A percentile compares a stretch with the other conserved stretches of the same genome.
Conservation (phyloP, 2,888 invertebrate genomes). For the Mythimna vitellina region DNA sequence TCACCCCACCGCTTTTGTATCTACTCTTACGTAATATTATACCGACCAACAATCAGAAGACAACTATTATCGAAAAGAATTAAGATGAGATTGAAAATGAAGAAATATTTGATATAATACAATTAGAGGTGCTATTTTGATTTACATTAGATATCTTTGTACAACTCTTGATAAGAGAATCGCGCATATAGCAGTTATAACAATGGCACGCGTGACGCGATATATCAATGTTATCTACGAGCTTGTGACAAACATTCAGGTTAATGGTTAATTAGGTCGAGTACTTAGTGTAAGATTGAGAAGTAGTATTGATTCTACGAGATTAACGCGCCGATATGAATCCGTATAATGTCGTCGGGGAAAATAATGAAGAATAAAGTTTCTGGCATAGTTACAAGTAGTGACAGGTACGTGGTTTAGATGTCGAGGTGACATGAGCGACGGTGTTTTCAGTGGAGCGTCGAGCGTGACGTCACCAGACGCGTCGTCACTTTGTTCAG, state of each 20-base stretch:
- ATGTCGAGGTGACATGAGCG: slow-evolving; percentile 69
- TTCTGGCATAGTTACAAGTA: slow-evolving; percentile 64
- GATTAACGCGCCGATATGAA: slow-evolving; percentile 50
- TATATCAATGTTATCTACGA: slow-evolving; percentile 80
- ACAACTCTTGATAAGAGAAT: slow-evolving; percentile 71
- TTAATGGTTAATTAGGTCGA: slow-evolving; percentile 85
- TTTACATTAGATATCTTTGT: slow-evolving; percentile 58
- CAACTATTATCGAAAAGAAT: slow-evolving; percentile 16
- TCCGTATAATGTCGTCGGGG: slow-evolving; percentile 46
- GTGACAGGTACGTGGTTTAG: slow-evolving; percentile 67
- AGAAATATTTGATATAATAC: slow-evolving; percentile 25
- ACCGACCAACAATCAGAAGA: slow-evolving; percentile 8
- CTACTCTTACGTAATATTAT: slow-evolving; percentile 26
- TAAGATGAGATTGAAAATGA: slow-evolving; percentile 16
- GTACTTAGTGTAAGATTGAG: slow-evolving; percentile 72
- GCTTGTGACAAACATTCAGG: slow-evolving; percentile 78
- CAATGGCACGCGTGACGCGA: slow-evolving; percentile 72
- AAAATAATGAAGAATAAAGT: slow-evolving; percentile 58
- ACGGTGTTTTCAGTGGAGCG: slow-evolving; percentile 67
- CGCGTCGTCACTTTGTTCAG: slow-evolving; percentile 78
- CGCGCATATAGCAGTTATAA: slow-evolving; percentile 74
- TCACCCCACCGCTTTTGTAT: not conserved
- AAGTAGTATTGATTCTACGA: slow-evolving; percentile 73
- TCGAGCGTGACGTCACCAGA: slow-evolving; percentile 77
- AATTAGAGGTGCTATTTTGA: slow-evolving; percentile 42